Evolutionary conservation across 2,888 invertebrate genomes (phyloP).

Genomic region (Cinara cedri): DNA sequence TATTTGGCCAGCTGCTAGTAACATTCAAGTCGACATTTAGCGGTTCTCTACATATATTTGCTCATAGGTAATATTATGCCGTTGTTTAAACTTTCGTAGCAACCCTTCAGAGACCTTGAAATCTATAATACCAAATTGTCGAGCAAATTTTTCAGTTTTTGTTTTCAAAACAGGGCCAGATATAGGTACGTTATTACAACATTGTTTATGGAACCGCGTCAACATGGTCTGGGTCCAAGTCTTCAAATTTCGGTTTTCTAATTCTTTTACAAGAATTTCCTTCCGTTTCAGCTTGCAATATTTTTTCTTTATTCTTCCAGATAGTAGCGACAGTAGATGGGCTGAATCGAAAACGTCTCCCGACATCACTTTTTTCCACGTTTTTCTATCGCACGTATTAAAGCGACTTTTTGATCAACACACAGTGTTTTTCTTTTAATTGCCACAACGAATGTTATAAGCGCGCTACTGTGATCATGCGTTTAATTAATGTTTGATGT

Average conservation of each 20-base stretch:
- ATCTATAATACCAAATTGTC: constrained; percentile 22
- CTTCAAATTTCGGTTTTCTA: constrained; percentile 14
- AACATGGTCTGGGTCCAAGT: constrained; percentile 7
- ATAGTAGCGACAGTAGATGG: constrained; percentile 15
- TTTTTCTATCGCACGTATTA: constrained; percentile 23
- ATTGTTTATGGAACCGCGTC: constrained; percentile 28
- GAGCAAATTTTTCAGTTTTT: constrained; percentile 22
- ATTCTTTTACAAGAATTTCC: constrained; percentile 1
- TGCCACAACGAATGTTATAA: background rate
- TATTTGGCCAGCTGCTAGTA: constrained; percentile 9
- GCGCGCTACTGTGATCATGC: too few relatives aligned
- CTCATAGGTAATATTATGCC: constrained; percentile 28
- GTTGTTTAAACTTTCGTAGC: constrained; percentile 31
- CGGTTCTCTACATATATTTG: constrained; percentile 3
- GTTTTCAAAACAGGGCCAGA: constrained; percentile 35
- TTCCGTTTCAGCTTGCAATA: background rate
- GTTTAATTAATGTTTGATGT: too few relatives aligned
- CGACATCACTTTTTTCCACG: constrained; percentile 18
- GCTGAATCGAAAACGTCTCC: background rate
- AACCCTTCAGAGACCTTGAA: constrained; percentile 25
- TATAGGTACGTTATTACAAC: constrained; percentile 11
- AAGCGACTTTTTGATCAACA: constrained; percentile 10
- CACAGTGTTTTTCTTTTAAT: background rate
- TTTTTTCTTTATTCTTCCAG: constrained; percentile 23
- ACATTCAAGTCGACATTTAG: constrained; percentile 27